phyloP scores from a whole-genome alignment of 2,888 invertebrate genomes.

The Galeopsomyia nigrocyanea region DNA sequence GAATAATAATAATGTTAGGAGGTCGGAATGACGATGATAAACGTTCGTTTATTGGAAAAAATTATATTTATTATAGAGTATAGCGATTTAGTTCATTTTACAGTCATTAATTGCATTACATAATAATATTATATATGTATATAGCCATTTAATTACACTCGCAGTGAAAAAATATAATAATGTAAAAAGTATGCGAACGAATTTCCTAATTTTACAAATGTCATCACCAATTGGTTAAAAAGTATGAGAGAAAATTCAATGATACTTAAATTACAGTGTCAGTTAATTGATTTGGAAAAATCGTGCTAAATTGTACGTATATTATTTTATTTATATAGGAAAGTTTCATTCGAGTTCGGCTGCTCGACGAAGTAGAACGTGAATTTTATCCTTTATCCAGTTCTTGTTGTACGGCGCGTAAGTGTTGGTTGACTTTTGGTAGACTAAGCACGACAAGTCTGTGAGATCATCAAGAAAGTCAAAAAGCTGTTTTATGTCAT shows the following conservation, averaged over 20 bases:
- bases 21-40: too few species aligned
- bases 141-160: too few species aligned
- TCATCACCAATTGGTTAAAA: too few species aligned
- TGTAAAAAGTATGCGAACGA: too few species aligned
- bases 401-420: slow-evolving; percentile 99
- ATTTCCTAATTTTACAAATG: too few species aligned
- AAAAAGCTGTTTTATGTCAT: slow-evolving; percentile 97
- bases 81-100: slow-evolving; percentile 3
- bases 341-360: slow-evolving; percentile 73
- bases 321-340: background rate
- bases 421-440: slow-evolving; percentile 94
- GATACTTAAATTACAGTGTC: slow-evolving; percentile 20
- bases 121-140: background rate
- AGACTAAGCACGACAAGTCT: slow-evolving; percentile 96
- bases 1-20: too few species aligned
- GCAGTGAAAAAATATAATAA: too few species aligned
- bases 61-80: slow-evolving; percentile 20
- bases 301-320: slow-evolving; percentile 23
- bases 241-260: slow-evolving; percentile 2
- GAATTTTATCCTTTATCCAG: slow-evolving; percentile 99
- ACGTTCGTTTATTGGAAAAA: slow-evolving; percentile 1
- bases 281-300: slow-evolving; percentile 36
- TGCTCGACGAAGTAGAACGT: slow-evolving; percentile 92
- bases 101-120: slow-evolving; percentile 12
- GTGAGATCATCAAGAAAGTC: slow-evolving; percentile 97